Conservation (phyloP, 2,797 vertebrate species). For the Carapus acus region DNA sequence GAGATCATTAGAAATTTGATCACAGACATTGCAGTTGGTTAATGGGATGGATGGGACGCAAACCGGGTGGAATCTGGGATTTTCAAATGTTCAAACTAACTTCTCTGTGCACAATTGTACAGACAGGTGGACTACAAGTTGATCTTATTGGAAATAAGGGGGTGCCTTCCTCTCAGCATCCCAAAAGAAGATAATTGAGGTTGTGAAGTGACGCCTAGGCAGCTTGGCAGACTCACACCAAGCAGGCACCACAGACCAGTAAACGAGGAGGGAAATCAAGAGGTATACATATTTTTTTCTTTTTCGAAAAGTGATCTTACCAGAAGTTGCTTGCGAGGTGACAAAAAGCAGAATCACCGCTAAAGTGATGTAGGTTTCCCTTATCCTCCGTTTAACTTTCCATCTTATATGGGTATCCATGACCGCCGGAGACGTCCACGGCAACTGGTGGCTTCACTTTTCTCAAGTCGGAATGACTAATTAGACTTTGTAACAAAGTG, state of each 20-base stretch:
- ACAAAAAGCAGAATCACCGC: constrained; percentile 73
- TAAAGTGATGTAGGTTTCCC: constrained; percentile 71
- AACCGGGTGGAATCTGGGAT: background rate
- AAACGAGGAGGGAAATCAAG: no score
- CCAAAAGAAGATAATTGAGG: background rate
- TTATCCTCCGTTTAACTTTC: constrained; percentile 84
- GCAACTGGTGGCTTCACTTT: constrained; percentile 68
- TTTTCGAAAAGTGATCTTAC: constrained; percentile 64
- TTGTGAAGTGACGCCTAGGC: constrained; percentile 7
- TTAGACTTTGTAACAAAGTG: constrained; percentile 55
- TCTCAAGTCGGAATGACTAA: constrained; percentile 45
- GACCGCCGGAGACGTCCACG: constrained; percentile 71
- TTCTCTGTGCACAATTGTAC: background rate
- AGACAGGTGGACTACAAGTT: background rate
- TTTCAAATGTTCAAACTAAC: background rate
- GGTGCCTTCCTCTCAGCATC: background rate
- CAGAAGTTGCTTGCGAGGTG: constrained; percentile 75
- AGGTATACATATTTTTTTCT: no score
- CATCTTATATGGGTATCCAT: constrained; percentile 83
- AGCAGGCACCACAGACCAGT: no score
- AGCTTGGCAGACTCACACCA: constrained; percentile 26
- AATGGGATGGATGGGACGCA: background rate
- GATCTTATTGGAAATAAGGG: background rate
- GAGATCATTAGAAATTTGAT: background rate
- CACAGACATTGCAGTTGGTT: background rate